Conservation (phyloP, 2,888 invertebrate genomes). For the Lycocerus yunnanus region DNA sequence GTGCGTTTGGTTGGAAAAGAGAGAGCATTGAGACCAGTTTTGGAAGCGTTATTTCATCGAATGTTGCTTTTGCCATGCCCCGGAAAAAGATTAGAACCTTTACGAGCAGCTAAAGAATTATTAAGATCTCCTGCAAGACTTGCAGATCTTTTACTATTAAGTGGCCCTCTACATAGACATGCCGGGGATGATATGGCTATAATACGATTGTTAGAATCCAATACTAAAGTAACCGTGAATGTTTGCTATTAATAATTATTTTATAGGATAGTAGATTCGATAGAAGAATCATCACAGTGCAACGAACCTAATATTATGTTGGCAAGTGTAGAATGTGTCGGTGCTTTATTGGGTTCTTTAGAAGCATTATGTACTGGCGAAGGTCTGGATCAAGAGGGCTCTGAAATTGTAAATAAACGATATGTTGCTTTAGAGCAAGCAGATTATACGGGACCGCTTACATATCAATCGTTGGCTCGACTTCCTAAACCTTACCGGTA, state of each 20-base stretch:
- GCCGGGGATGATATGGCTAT: slow-evolving; percentile 81
- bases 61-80: slow-evolving; percentile 89
- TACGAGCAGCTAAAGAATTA: slow-evolving; percentile 82
- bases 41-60: slow-evolving; percentile 91
- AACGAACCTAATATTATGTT: slow-evolving; percentile 77
- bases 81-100: slow-evolving; percentile 81
- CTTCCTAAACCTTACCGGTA: slow-evolving; percentile 81
- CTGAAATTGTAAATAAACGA: slow-evolving; percentile 66
- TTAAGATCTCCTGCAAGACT: slow-evolving; percentile 78
- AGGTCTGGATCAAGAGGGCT: slow-evolving; percentile 66
- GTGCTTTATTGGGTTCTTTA: slow-evolving; percentile 79
- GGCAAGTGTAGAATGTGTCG: slow-evolving; percentile 82
- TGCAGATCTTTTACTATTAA: slow-evolving; percentile 69
- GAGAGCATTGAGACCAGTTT: slow-evolving; percentile 83
- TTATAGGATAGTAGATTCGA: slow-evolving; percentile 85
- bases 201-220: slow-evolving; percentile 67
- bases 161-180: slow-evolving; percentile 65
- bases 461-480: slow-evolving; percentile 83
- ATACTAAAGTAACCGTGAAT: not conserved
- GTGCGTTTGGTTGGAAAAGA: slow-evolving; percentile 87
- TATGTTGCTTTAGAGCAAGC: slow-evolving; percentile 72
- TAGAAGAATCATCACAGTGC: slow-evolving; percentile 89
- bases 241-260: not conserved
- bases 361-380: slow-evolving; percentile 80
- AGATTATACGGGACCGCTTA: slow-evolving; percentile 83